phyloP scores from a whole-genome alignment of 2,113 vertebrate genomes.

The Charina bottae region DNA sequence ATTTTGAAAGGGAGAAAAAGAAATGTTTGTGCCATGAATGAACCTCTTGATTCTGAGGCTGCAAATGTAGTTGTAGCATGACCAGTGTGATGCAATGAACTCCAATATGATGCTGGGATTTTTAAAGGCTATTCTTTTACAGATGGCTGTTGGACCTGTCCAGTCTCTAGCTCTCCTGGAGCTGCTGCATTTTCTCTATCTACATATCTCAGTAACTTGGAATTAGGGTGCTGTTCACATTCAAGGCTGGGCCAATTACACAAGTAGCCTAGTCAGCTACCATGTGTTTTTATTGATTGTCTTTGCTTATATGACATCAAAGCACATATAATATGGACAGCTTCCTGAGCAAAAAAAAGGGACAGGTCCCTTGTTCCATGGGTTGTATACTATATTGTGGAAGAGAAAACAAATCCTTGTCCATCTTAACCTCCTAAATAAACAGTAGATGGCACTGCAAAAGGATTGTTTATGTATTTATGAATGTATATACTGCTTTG shows the following conservation, averaged over 20 bases:
- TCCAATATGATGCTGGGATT: neutral
- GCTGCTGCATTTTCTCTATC: neutral
- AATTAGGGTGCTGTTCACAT: neutral
- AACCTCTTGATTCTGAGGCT: neutral
- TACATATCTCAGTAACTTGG: neutral
- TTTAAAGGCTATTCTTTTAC: neutral
- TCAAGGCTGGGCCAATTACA: neutral
- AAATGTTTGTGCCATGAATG: neutral
- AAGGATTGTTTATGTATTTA: neutral
- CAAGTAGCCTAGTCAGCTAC: neutral
- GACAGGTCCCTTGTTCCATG: neutral
- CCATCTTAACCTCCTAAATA: neutral
- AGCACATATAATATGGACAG: neutral
- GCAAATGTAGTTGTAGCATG: neutral
- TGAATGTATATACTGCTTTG: neutral
- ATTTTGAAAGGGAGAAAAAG: neutral
- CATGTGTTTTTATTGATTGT: neutral
- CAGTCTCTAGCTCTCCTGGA: neutral
- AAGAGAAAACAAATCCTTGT: neutral
- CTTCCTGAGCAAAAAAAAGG: neutral
- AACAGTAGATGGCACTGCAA: neutral
- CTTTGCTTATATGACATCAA: neutral
- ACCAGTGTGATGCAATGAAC: neutral
- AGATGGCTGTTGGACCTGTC: neutral
- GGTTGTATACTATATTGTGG: neutral